Evolutionary conservation across 2,113 vertebrate genomes (phyloP).

Genomic region (Psilopogon haemacephalus): DNA sequence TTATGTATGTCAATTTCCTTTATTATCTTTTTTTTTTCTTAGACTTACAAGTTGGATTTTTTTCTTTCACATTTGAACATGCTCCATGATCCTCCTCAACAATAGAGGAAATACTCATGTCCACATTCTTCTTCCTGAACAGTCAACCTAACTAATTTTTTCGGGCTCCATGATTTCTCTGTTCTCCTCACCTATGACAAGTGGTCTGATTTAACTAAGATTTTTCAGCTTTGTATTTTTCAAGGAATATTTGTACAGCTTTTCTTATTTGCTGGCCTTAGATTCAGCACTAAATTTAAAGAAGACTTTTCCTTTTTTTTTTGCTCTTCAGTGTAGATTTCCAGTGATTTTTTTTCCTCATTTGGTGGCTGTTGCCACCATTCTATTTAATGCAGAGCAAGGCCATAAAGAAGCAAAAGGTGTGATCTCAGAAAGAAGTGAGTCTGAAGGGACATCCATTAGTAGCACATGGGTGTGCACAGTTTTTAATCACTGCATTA

Average conservation of each 20-base stretch:
- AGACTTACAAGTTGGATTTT: not conserved
- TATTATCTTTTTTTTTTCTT: not conserved
- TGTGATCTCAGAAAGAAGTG: not conserved
- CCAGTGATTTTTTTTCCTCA: not conserved
- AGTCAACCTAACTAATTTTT: not conserved
- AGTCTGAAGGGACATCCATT: not conserved
- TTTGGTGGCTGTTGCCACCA: not conserved
- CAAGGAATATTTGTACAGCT: not conserved
- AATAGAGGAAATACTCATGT: not conserved
- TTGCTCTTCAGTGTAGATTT: not conserved
- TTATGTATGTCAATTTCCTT: not conserved
- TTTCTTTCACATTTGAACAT: not conserved
- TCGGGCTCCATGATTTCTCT: not conserved
- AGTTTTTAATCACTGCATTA: not conserved
- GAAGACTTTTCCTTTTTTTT: not conserved
- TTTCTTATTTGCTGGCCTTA: not conserved
- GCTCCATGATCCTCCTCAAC: not conserved
- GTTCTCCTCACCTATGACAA: not conserved
- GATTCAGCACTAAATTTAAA: not conserved
- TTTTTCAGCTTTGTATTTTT: not conserved
- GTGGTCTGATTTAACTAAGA: not conserved
- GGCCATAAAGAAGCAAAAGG: not conserved
- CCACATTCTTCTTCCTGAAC: not conserved
- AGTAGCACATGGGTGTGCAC: rapidly evolving
- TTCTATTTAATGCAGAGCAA: not conserved